Conservation (phyloP, 2,113 vertebrate genomes). For the Paratilapia polleni region DNA sequence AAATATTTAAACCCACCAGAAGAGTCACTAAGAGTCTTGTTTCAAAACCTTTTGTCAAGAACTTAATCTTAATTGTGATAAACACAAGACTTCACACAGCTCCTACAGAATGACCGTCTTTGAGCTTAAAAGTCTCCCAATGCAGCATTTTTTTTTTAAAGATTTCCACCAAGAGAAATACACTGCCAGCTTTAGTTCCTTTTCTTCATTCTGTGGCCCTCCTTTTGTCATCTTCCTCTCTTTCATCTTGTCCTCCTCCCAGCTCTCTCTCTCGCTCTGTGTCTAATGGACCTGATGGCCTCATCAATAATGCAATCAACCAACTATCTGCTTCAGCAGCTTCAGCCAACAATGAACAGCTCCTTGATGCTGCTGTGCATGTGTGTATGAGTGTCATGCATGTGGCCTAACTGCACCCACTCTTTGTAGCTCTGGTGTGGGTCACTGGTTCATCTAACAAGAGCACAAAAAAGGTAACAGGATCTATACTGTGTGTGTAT, state of each 20-base stretch:
- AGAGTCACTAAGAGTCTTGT: not conserved
- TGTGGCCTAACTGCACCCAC: conserved; percentile 11
- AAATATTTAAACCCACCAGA: not conserved
- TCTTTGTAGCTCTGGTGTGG: conserved; percentile 25
- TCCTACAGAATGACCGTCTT: not conserved
- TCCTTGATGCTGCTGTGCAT: conserved; percentile 10
- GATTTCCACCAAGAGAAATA: not conserved
- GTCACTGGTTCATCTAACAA: conserved; percentile 31
- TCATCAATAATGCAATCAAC: conserved; percentile 73
- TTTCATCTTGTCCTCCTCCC: not conserved
- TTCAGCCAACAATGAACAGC: conserved; percentile 50
- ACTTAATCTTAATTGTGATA: not conserved
- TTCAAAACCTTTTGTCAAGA: not conserved
- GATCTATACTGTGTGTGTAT: conserved; percentile 4
- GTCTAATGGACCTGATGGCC: conserved; percentile 55
- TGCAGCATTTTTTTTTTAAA: not conserved
- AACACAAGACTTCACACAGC: not conserved
- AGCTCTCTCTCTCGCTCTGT: not conserved
- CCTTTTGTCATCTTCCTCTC: not conserved
- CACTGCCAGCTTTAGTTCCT: not conserved
- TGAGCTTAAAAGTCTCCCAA: not conserved
- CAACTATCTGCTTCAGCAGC: conserved; percentile 36
- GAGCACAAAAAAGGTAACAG: conserved; percentile 44
- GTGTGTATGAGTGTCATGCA: not conserved
- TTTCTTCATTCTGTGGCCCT: no score